Conservation (phyloP, 2,888 invertebrate species). For the Disparrhopalites patrizii region DNA sequence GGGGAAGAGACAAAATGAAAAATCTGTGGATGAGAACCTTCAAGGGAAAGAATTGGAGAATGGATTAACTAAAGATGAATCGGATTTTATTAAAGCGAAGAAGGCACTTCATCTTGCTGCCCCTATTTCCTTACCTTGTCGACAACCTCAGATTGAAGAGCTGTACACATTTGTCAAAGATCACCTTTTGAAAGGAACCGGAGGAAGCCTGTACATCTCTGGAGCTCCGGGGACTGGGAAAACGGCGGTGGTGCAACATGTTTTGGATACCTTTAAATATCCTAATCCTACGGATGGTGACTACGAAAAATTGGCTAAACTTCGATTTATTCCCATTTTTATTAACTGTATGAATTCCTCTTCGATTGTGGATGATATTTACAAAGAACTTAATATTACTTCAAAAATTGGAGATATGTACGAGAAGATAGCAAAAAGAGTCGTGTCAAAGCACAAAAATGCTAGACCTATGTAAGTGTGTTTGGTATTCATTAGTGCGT, state of each 20-base stretch:
- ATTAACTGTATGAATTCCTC: slow-evolving; percentile 84
- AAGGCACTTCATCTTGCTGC: slow-evolving; percentile 56
- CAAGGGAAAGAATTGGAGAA: neutral
- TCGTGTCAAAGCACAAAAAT: slow-evolving; percentile 65
- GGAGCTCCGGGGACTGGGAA: slow-evolving; percentile 98
- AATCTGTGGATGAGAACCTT: neutral
- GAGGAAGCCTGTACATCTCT: slow-evolving; percentile 86
- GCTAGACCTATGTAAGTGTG: slow-evolving; percentile 63
- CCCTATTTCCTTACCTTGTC: slow-evolving; percentile 62
- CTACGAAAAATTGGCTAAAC: slow-evolving; percentile 42
- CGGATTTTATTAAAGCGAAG: slow-evolving; percentile 50
- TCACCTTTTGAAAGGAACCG: slow-evolving; percentile 62
- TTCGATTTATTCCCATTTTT: slow-evolving; percentile 62
- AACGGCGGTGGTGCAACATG: slow-evolving; percentile 77
- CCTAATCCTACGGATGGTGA: neutral
- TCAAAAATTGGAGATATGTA: slow-evolving; percentile 60
- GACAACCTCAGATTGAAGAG: slow-evolving; percentile 70
- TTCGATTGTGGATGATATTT: slow-evolving; percentile 73
- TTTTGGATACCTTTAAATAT: slow-evolving; percentile 60
- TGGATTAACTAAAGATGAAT: neutral
- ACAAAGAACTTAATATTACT: slow-evolving; percentile 63
- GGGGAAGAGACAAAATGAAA: neutral
- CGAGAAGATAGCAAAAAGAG: slow-evolving; percentile 63
- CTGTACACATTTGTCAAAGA: slow-evolving; percentile 65
- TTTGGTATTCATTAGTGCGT: neutral